phyloP scores from a whole-genome alignment of 2,888 invertebrate species.

The Biston stratarius region DNA sequence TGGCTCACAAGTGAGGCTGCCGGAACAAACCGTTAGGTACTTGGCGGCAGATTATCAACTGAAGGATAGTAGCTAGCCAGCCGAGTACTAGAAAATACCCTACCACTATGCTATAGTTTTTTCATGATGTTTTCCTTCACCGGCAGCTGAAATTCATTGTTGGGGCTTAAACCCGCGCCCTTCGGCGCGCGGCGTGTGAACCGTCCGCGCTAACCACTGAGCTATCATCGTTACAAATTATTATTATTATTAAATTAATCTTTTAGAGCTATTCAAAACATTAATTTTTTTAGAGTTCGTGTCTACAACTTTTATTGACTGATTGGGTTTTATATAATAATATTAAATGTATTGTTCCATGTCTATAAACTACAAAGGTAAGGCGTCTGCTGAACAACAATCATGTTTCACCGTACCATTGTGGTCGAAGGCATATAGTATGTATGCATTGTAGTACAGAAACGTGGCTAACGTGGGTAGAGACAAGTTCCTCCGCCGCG shows the following conservation, averaged over 20 bases:
- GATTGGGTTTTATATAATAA: constrained; percentile 33
- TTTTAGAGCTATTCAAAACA: constrained; percentile 30
- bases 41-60: too few relatives aligned
- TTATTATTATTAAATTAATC: constrained; percentile 48
- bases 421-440: constrained; percentile 36
- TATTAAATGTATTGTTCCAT: constrained; percentile 29
- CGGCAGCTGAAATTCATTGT: too few relatives aligned
- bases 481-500: constrained; percentile 61
- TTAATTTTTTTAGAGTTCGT: constrained; percentile 24
- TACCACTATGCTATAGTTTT: too few relatives aligned
- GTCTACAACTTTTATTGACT: constrained; percentile 24
- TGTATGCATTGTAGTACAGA: constrained; percentile 36
- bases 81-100: too few relatives aligned
- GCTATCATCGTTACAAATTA: too few relatives aligned
- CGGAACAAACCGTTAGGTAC: too few relatives aligned
- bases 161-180: too few relatives aligned
- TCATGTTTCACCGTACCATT: constrained; percentile 38
- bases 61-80: too few relatives aligned
- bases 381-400: constrained; percentile 30
- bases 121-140: too few relatives aligned
- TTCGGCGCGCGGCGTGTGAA: too few relatives aligned
- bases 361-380: constrained; percentile 39
- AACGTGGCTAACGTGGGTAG: constrained; percentile 52
- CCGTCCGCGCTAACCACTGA: too few relatives aligned
- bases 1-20: too few relatives aligned